Percentiles rank a stretch among this genome's conserved stretches.
These are phyloP conservation scores for Lasioglossum zephyrum DNA, from an alignment of 2,888 invertebrate genomes.

Conservation along the genomic window DNA sequence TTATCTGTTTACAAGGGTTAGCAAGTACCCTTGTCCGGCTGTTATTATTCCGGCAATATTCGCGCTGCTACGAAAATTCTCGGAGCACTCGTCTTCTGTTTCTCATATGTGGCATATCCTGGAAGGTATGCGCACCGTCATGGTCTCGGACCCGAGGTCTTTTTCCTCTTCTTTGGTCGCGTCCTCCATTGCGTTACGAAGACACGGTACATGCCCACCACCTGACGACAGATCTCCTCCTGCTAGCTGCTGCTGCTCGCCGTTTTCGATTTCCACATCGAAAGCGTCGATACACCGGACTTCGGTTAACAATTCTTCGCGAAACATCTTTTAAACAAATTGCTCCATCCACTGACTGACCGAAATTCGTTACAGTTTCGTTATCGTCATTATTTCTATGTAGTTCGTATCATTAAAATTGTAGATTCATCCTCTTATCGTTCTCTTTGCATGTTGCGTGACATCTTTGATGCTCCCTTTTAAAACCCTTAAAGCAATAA, in stretches of 20 bases:
- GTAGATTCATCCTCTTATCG: slow-evolving; percentile 50
- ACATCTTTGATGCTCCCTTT: slow-evolving; percentile 69
- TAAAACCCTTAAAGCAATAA: slow-evolving; percentile 71
- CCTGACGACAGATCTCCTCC: slow-evolving; percentile 66
- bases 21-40: slow-evolving; percentile 24
- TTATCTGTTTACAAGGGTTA: background rate
- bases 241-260: slow-evolving; percentile 60
- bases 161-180: slow-evolving; percentile 55
- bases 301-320: background rate
- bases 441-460: slow-evolving; percentile 43
- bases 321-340: background rate
- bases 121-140: slow-evolving; percentile 79
- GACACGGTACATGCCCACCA: slow-evolving; percentile 60
- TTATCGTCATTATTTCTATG: slow-evolving; percentile 1
- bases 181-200: slow-evolving; percentile 45
- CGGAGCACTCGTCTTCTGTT: slow-evolving; percentile 65
- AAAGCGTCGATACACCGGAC: slow-evolving; percentile 15
- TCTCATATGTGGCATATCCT: slow-evolving; percentile 72
- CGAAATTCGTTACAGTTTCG: background rate
- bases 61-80: slow-evolving; percentile 64
- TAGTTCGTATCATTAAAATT: slow-evolving; percentile 31
- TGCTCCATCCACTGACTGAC: background rate
- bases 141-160: slow-evolving; percentile 69
- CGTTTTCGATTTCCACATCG: slow-evolving; percentile 60
- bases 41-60: slow-evolving; percentile 64